Base-by-base conservation (phyloP, 35 echinoderm and acorn worm species). In the Lytechinus pictus region DNA sequence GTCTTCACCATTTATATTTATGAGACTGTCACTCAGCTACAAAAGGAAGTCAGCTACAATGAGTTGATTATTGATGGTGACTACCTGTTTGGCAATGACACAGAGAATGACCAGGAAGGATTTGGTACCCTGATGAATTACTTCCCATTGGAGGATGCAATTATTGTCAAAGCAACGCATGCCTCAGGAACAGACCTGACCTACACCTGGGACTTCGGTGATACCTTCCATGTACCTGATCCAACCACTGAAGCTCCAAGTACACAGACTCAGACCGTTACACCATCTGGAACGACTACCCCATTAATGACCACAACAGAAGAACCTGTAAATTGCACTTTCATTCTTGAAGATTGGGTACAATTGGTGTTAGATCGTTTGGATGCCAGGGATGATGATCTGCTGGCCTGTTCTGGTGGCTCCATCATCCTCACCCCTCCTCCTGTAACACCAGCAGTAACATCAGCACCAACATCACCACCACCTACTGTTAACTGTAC, bases 191-290 rank as follows among this genome's bases (percentile, higher is more conserved):
- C 97, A 29, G 96, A 95, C 27, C 55, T 99, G 5, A 99, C 98
- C 3, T 99, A 97, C 94, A 96, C 96, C 14, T 99, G 97, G 96
- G 98, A 99, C 92, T 99, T 99, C 96, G 98, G 97, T 1, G 98
- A 99, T 58, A 96, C 94, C 21, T 94, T 53, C 16, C 95, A 95
- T 54, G 95, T 94, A 16, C 88, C 95, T 27, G 55, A 90, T 53
- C 12, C 95, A 14, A 92, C 94, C 10, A 96, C 86, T 27, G 88
- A 94, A 14, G 92, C 29, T 16, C 95, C 95, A 58, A 94, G 94
- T 1, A 58, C 71, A 19, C 52, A 93, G 53, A 53, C 91, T 44
- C 86, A 93, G 9, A 94, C 79, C 10, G 28, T 86, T 0, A 71
- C 61, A 21, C 61, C 16, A 13, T 71, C 53, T 44, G 89, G 14